These are phyloP conservation scores for Ferdinandea cuprea DNA, from an alignment of 2,888 invertebrate species.

Conservation along the genomic window DNA sequence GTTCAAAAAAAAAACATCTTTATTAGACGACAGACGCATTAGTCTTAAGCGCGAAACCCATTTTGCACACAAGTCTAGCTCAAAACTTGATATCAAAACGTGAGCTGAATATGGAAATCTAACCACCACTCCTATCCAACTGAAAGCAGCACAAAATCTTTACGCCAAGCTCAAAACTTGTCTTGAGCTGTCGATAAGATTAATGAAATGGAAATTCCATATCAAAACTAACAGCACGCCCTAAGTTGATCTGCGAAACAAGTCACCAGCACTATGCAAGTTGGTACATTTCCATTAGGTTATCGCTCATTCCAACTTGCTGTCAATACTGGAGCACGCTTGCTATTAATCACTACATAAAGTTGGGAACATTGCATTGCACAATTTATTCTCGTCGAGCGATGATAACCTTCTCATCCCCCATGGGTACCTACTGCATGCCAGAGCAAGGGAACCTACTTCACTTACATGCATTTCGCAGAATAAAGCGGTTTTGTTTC, in stretches of 20 bases:
- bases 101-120: no score
- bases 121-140: no score
- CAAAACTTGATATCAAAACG: no score
- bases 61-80: no score
- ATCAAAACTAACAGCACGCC: no score
- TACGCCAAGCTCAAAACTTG: no score
- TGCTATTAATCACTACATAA: neutral
- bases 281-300: neutral
- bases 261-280: neutral
- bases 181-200: no score
- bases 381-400: neutral
- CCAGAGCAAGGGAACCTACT: conserved; percentile 2
- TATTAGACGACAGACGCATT: no score
- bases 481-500: conserved; percentile 41
- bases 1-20: no score
- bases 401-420: conserved; percentile 56
- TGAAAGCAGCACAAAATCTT: no score
- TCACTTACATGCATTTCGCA: conserved; percentile 10
- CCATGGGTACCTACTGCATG: conserved; percentile 21
- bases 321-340: conserved; percentile 3
- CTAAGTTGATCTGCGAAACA: neutral
- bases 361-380: neutral
- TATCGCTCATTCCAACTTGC: neutral
- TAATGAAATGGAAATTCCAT: no score
- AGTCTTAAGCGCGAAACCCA: no score